Base-by-base conservation (phyloP, 2,797 vertebrate genomes). In the Molothrus aeneus region DNA sequence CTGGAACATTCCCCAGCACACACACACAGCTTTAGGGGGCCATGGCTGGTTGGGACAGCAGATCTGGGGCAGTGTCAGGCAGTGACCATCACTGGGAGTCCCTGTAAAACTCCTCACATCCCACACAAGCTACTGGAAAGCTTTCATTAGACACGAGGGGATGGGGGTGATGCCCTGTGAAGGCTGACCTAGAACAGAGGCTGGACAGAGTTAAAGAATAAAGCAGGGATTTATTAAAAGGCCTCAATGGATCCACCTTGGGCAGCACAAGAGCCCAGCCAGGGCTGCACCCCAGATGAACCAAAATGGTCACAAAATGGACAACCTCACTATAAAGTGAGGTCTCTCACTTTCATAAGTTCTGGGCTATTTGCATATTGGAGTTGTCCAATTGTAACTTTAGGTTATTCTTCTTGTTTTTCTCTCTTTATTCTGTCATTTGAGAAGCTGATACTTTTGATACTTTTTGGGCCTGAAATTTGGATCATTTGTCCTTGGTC, bases 91-190 rank as follows among this genome's bases (percentile, higher is more conserved):
- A 64, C 34, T 45, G 18, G 36, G 13, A 56, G 6, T 43, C 24
- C 36, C 63, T 2, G 0, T 20, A 6, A 21, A 57, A 32, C 40
- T 19, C 25, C 43, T 42, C 43, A 13, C 2, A 1, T 29, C 43
- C 56, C 36, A 8, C 31, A 15, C 3, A 6, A 17, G 26, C 59
- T 63, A 13, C 85, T 31, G 43, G 36, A 47, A 72, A 69, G 31
- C 47, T 57, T 65, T 11, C 20, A 13, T 31, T 26, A 36, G 31
- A 38, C 22, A 22, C 5, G 14, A 31, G 7, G 22, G 40, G 28
- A 21, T 25, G 34, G 28, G 24, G 13, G 4, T 21, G 28, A 31
- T 29, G 28, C 38, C 60, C 5, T 61, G 28, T 7, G 38, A 26
- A 59, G 38, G 60, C 18, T 40, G 38, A 40, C 28, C 38, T 61